Percentiles rank a stretch among this genome's conserved stretches.
Evolutionary conservation across 2,797 vertebrate genomes (phyloP).

Genomic region (Galagoides demidoff): DNA sequence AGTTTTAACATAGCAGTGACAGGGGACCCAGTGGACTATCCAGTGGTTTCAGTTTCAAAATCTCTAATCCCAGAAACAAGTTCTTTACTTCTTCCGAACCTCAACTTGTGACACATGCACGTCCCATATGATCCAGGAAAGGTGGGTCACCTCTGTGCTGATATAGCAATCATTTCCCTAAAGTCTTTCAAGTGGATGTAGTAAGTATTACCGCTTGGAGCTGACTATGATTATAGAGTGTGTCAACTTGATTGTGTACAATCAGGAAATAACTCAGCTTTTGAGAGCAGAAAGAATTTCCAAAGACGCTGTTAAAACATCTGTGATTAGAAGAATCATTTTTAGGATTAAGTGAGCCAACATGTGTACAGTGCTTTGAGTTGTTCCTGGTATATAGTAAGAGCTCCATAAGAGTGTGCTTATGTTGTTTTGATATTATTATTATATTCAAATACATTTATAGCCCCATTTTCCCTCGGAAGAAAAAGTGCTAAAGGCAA

Average conservation of each 20-base stretch:
- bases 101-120: conserved; percentile 9
- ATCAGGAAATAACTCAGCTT: conserved; percentile 13
- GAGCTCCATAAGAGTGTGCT: not conserved
- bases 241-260: not conserved
- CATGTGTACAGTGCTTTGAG: not conserved
- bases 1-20: not conserved
- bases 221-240: not conserved
- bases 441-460: not conserved
- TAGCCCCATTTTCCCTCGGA: not conserved
- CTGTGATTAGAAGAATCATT: not conserved
- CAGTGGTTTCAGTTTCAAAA: conserved; percentile 67
- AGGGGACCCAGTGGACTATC: not conserved
- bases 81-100: not conserved
- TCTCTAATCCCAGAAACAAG: not conserved
- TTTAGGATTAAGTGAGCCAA: conserved; percentile 41
- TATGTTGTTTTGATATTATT: conserved; percentile 26
- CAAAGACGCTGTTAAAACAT: not conserved
- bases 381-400: not conserved
- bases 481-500: not conserved
- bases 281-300: not conserved
- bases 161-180: not conserved
- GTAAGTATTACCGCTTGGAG: not conserved
- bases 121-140: not conserved
- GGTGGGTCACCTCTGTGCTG: not conserved
- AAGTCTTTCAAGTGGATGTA: not conserved